Evolutionary conservation across 2,888 invertebrate genomes (phyloP).

Genomic region (Stenurella melanura): DNA sequence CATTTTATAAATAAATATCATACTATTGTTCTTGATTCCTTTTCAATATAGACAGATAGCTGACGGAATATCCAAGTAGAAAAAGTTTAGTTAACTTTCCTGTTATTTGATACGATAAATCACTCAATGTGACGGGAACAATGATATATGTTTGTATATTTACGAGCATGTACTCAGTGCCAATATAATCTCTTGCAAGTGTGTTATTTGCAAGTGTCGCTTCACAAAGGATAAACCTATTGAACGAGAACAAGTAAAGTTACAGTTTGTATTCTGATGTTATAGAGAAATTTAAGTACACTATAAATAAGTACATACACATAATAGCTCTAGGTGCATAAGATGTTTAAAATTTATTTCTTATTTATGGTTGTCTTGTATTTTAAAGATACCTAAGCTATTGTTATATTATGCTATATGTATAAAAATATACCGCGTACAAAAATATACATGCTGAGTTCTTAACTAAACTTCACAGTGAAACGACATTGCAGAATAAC

Average conservation of each 20-base stretch:
- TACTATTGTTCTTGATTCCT: neutral
- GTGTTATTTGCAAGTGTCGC: slow-evolving; percentile 2
- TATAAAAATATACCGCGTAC: too few relatives aligned
- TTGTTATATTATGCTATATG: too few relatives aligned
- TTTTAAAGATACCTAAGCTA: too few relatives aligned
- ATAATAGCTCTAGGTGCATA: too few relatives aligned
- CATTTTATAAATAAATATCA: neutral
- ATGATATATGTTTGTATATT: slow-evolving; percentile 17
- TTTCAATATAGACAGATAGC: neutral
- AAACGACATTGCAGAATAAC: too few relatives aligned
- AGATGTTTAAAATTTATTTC: too few relatives aligned
- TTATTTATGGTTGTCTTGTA: too few relatives aligned
- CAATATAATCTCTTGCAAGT: slow-evolving; percentile 1
- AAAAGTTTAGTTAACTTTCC: slow-evolving; percentile 5
- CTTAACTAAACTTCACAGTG: too few relatives aligned
- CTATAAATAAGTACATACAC: too few relatives aligned
- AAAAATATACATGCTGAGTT: too few relatives aligned
- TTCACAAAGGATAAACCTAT: slow-evolving; percentile 4
- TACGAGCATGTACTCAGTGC: neutral
- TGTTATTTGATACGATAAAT: neutral
- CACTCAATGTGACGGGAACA: slow-evolving; percentile 3
- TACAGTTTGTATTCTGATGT: neutral
- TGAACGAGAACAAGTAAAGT: neutral
- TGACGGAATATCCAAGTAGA: slow-evolving; percentile 2
- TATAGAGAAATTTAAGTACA: too few relatives aligned